phyloP scores from a whole-genome alignment of 2,113 vertebrate species.

The Colius striatus region DNA sequence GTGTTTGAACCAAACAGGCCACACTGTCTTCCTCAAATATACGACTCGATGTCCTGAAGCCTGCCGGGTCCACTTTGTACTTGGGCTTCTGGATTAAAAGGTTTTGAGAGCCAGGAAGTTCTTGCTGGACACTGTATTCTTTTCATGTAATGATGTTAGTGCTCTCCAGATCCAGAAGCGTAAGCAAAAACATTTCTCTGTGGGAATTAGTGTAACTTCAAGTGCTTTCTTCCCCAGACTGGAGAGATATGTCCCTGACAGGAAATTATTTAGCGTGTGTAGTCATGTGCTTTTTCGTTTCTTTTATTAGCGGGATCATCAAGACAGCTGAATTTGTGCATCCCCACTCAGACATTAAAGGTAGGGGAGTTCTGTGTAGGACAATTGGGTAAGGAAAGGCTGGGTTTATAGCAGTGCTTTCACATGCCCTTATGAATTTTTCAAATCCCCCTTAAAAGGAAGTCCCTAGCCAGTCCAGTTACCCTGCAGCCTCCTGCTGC shows the following conservation, averaged over 20 bases:
- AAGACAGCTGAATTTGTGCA: neutral
- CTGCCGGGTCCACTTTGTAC: neutral
- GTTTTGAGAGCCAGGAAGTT: neutral
- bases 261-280: neutral
- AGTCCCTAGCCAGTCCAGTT: neutral
- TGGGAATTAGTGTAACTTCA: slow-evolving; percentile 10
- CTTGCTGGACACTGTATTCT: neutral
- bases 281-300: neutral
- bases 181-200: neutral
- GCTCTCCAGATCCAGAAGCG: neutral
- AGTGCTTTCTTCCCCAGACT: neutral
- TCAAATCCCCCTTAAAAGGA: neutral
- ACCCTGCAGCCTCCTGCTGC: neutral
- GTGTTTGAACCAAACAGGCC: neutral
- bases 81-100: neutral
- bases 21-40: neutral
- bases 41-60: neutral
- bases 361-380: neutral
- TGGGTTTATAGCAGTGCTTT: slow-evolving; percentile 11
- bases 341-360: neutral
- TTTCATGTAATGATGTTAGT: neutral
- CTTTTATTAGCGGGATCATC: neutral
- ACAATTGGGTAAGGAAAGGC: neutral
- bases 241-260: neutral
- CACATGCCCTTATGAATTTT: slow-evolving; percentile 14